Evolutionary conservation across 2,888 invertebrate species (phyloP).

Genomic region (Coecobrya sp.): DNA sequence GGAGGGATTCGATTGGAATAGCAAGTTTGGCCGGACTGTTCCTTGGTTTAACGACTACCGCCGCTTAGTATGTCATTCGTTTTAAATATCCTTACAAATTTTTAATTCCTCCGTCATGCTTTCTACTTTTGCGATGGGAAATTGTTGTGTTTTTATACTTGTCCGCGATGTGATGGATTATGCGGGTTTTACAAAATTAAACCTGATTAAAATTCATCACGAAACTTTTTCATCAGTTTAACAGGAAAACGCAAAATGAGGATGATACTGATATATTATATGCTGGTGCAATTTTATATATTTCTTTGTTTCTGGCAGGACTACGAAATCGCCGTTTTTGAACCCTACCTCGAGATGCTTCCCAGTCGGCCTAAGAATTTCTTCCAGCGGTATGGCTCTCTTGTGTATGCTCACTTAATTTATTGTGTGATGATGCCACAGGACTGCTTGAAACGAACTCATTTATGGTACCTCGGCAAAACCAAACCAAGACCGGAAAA

Average conservation of each 20-base stretch:
- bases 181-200: slow-evolving; percentile 3
- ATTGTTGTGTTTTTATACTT: background rate
- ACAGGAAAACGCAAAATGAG: background rate
- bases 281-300: slow-evolving; percentile 33
- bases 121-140: background rate
- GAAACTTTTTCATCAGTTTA: slow-evolving; percentile 44
- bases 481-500: slow-evolving; percentile 82
- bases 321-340: slow-evolving; percentile 82
- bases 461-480: slow-evolving; percentile 67
- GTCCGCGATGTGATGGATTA: background rate
- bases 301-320: slow-evolving; percentile 79
- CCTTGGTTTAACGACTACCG: slow-evolving; percentile 81
- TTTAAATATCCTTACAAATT: slow-evolving; percentile 86
- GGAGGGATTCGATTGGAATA: slow-evolving; percentile 85
- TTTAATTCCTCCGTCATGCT: background rate
- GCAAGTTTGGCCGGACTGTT: slow-evolving; percentile 85
- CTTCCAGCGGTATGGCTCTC: slow-evolving; percentile 81
- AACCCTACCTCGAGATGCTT: slow-evolving; percentile 82
- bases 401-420: slow-evolving; percentile 81
- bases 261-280: background rate
- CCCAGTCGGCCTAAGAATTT: slow-evolving; percentile 80
- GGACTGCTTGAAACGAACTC: slow-evolving; percentile 75
- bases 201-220: slow-evolving; percentile 67
- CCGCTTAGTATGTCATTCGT: slow-evolving; percentile 83
- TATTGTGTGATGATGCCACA: slow-evolving; percentile 70